Evolutionary conservation across 92 coral and sea anemone genomes (phyloP), one percentile per base, ranked within the genome.

Genomic region (Palythoa caribaeorum): DNA sequence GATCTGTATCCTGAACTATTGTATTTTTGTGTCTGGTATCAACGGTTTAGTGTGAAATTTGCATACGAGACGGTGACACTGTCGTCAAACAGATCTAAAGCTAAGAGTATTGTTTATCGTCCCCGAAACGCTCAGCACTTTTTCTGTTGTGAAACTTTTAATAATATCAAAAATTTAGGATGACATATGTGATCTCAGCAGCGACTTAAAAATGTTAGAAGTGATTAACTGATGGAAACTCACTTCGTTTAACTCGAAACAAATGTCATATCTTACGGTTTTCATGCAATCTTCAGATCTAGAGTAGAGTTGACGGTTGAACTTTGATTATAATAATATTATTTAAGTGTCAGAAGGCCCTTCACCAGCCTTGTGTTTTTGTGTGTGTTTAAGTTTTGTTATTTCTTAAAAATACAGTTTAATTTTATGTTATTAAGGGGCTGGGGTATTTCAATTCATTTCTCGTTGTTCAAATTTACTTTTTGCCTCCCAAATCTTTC

Each of bases 1-100:
- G 92, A 92, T 76, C 86, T 92, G 99, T 97, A 97, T 97, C 96
- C 95, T 92, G 62, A 81, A 21, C 15, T 62, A 84, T 21, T 37
- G 2, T 3, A 17, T n/a, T 50, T 71, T 59, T 62, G 35, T 28
- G n/a, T 50, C 19, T 59, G 44, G 9, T 20, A 14, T 52, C 10
- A 21, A 20, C 69, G 17, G 68, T 6, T 66, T 44, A 9, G 59
- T 38, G 9, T 38, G 44, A 55, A 68, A 47, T 60, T 38, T 76
- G 62, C 47, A 73, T 28, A 59, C 14, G 50, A 3, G 7, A 44
- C 5, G 5, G 50, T 44, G 6, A 44, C 50, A 6, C 7, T 44
- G 50, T 44, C 7, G 14, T 4, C 14, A 59, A 63, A 63, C 70
- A 63, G 62, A 15, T 44, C 62, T 55, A 11, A 15, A 55, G 62